Base-by-base conservation (phyloP, 2,113 vertebrate genomes). In the Periophthalmodon schlosseri region DNA sequence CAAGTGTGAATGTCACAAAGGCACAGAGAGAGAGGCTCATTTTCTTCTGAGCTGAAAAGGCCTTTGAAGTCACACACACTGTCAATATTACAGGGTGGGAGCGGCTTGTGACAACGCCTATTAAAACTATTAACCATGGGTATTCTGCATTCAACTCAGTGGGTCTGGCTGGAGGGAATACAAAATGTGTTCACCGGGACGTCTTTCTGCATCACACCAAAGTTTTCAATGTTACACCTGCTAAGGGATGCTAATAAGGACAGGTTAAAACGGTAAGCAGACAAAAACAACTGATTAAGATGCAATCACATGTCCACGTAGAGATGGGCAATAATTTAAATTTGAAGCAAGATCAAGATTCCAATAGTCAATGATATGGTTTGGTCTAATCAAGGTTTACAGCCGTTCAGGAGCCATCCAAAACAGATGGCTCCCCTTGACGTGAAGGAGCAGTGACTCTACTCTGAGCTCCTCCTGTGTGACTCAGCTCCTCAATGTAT, bases 111-210 rank as follows among this genome's bases (percentile, higher is more conserved):
- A 76, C 84, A 79, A 79, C 47, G 28, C 84, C 86, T 77, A 86
- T 88, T 90, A 87, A 83, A 81, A 87, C 82, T 73, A 87, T 90
- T 87, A 87, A 84, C 76, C 61, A 75, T 28, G 85, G 72, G 81
- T 64, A 84, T 87, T 21, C 73, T 80, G 84, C 75, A 78, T 76
- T 70, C 79, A 75, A 73, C 70, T 61, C 74, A 28, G 28, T 76
- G 58, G 73, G 74, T 78, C 77, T 80, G 73, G 34, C 54, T 69
- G 74, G 66, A 72, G 69, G 54, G 76, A 76, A 69, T 72, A 54
- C 50, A 76, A 86, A 83, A 85, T 73, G 70, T 80, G 67, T 71
- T 78, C 75, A 7, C 15, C 18, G 4, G 18, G 49, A 18, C 16
- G 5, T 18, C 46, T 47, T 47, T 47, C 14, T 65, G 36, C 67